These are phyloP conservation scores for Pantelozetes paolii DNA, from an alignment of 2,888 invertebrate genomes.

Conservation along the genomic window DNA sequence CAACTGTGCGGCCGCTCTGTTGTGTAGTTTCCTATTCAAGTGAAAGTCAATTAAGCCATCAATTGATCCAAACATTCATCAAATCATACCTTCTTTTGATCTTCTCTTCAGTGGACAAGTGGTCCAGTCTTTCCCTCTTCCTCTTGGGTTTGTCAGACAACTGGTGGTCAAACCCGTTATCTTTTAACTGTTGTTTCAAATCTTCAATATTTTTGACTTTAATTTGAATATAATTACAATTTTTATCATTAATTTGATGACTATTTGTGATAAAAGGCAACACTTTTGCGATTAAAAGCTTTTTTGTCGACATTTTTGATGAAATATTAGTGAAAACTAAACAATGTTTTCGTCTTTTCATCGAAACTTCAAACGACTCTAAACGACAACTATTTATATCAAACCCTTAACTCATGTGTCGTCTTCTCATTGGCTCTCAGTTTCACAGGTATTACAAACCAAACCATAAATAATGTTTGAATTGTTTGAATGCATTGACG, in stretches of 20 bases:
- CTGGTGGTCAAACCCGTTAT: background rate
- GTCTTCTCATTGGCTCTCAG: background rate
- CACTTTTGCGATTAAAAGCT: constrained; percentile 26
- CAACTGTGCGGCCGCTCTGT: constrained; percentile 93
- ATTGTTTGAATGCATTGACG: background rate
- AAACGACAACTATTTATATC: background rate
- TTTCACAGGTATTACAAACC: background rate
- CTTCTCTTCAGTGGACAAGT: constrained; percentile 78
- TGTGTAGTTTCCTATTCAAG: constrained; percentile 68
- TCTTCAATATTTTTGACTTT: background rate
- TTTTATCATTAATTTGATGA: background rate
- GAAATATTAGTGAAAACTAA: background rate
- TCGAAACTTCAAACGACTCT: background rate
- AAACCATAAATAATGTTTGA: background rate
- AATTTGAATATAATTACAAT: background rate
- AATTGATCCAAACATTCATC: constrained; percentile 8
- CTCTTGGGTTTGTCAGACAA: constrained; percentile 53
- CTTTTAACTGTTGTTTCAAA: background rate
- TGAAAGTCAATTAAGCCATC: background rate
- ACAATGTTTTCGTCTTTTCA: background rate
- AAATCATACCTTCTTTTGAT: constrained; percentile 65
- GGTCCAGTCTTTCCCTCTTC: constrained; percentile 70
- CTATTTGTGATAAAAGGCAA: background rate
- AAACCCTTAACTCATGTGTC: background rate
- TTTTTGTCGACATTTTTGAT: constrained; percentile 9